Percentiles rank a stretch among this genome's conserved stretches.
Evolutionary conservation across 2,113 vertebrate species (phyloP).

Genomic region (Tetraodon nigroviridis): DNA sequence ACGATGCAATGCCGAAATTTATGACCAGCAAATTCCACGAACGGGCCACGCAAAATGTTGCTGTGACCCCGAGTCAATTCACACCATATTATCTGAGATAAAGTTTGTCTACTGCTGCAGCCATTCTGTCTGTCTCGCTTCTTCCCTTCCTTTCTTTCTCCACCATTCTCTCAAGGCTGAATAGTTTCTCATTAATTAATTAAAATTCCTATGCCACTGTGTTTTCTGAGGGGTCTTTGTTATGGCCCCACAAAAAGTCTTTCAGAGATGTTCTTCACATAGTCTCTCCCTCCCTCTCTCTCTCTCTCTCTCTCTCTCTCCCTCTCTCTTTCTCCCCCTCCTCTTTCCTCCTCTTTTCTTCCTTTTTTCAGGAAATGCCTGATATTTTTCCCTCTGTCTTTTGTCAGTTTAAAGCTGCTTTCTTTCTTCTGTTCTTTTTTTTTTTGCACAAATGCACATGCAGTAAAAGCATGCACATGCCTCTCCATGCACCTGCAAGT

Average conservation of each 20-base stretch:
- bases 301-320: constrained; percentile 25
- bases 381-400: constrained; percentile 34
- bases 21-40: background rate
- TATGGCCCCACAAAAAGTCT: constrained; percentile 67
- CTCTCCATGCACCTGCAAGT: constrained; percentile 54
- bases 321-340: constrained; percentile 7
- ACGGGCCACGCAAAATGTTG: background rate
- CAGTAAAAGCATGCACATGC: constrained; percentile 21
- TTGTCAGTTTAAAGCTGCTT: constrained; percentile 23
- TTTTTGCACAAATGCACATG: constrained; percentile 4
- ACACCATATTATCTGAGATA: background rate
- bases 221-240: constrained; percentile 74
- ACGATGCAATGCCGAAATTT: constrained; percentile 5
- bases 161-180: constrained; percentile 60
- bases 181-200: constrained; percentile 78
- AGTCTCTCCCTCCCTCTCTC: constrained; percentile 38
- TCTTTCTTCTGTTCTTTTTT: background rate
- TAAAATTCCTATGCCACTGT: constrained; percentile 74
- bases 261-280: constrained; percentile 67
- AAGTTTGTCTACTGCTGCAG: constrained; percentile 9
- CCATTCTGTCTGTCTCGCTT: constrained; percentile 32
- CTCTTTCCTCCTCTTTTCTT: constrained; percentile 21
- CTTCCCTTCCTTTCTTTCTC: constrained; percentile 43
- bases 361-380: constrained; percentile 44
- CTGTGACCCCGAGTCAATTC: background rate